These are phyloP conservation scores for Brachionus sp. DNA, from an alignment of 1,140 invertebrate species.

Conservation along the genomic window DNA sequence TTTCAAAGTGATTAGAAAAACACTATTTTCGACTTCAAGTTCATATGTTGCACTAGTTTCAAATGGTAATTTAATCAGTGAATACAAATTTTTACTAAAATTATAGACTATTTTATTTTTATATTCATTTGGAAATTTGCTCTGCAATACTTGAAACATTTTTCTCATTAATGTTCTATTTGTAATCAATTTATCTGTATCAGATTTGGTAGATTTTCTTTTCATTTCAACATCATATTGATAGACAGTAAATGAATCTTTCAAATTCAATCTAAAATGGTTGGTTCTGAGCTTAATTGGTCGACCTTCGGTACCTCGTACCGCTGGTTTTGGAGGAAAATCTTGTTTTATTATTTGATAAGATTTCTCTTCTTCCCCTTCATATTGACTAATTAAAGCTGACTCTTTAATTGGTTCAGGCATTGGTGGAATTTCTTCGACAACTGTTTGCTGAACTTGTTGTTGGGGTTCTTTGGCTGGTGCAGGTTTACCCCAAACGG, in stretches of 20 bases:
- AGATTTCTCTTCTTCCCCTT: neutral
- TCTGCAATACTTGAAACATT: neutral
- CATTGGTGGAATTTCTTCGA: neutral
- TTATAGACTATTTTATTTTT: slow-evolving; percentile 35
- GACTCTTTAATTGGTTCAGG: neutral
- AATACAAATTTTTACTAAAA: slow-evolving; percentile 44
- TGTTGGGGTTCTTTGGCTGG: neutral
- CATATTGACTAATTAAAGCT: neutral
- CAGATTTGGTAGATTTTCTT: neutral
- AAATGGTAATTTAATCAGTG: slow-evolving; percentile 9
- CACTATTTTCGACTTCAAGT: neutral
- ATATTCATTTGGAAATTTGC: neutral
- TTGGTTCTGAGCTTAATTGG: slow-evolving; percentile 17
- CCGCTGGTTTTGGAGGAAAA: neutral
- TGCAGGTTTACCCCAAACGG: neutral
- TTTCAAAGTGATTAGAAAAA: neutral
- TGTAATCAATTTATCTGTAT: neutral
- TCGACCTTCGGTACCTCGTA: neutral
- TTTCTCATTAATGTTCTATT: neutral
- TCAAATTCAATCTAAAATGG: neutral
- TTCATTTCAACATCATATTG: slow-evolving; percentile 42
- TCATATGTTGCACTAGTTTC: slow-evolving; percentile 10
- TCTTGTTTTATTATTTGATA: neutral
- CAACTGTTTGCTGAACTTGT: neutral
- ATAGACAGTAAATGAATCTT: neutral